These are phyloP conservation scores for Callipepla californica DNA, from an alignment of 2,113 vertebrate species.

Conservation along the genomic window DNA sequence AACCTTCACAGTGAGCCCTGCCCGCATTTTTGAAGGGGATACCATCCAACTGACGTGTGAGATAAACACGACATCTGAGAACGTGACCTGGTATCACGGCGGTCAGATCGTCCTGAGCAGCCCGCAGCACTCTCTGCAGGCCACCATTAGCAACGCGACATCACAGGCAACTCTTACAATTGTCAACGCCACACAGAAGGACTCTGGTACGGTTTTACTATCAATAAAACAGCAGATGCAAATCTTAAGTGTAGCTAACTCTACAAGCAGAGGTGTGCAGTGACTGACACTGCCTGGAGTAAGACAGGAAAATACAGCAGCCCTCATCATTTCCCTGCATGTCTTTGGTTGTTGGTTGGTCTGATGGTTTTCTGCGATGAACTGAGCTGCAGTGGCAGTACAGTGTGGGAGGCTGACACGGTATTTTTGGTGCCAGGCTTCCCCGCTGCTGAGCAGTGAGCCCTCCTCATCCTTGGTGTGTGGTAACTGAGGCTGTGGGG, in stretches of 20 bases:
- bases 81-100: slow-evolving; percentile 47
- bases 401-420: background rate
- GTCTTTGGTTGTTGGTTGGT: background rate
- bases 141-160: background rate
- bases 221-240: background rate
- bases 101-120: background rate
- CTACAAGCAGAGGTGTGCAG: background rate
- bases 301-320: background rate
- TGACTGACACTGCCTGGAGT: background rate
- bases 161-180: slow-evolving; percentile 57
- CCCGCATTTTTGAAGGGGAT: slow-evolving; percentile 73
- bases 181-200: background rate
- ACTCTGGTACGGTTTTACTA: slow-evolving; percentile 67
- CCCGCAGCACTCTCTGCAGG: background rate
- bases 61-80: background rate
- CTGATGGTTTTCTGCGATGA: background rate
- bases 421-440: background rate
- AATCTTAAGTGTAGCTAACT: background rate
- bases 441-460: background rate
- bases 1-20: slow-evolving; percentile 54
- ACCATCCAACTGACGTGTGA: slow-evolving; percentile 67
- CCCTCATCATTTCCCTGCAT: background rate
- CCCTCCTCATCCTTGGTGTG: background rate
- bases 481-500: background rate
- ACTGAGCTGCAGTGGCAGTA: background rate